Evolutionary conservation across 2,888 invertebrate genomes (phyloP).

Genomic region (Shargacucullia verbasci): DNA sequence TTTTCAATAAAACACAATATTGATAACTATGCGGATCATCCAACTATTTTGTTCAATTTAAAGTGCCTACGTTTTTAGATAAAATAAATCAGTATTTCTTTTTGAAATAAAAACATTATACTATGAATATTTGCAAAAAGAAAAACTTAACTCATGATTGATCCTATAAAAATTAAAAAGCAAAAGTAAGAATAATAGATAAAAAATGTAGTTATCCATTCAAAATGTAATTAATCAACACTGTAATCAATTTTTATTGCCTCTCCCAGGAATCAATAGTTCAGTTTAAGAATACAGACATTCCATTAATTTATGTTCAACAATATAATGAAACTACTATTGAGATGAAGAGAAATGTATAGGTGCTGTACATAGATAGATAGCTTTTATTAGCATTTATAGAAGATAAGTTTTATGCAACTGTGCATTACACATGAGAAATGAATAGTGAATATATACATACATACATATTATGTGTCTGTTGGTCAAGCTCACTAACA

Average conservation of each 20-base stretch:
- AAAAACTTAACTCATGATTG: neutral
- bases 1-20: no score
- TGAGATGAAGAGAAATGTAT: conserved; percentile 41
- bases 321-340: conserved; percentile 13
- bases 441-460: no score
- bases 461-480: no score
- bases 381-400: conserved; percentile 26
- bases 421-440: no score
- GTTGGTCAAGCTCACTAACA: no score
- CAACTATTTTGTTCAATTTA: no score
- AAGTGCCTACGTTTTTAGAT: no score
- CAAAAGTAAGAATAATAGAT: neutral
- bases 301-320: conserved; percentile 23
- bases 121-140: neutral
- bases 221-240: conserved; percentile 13
- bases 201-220: conserved; percentile 3
- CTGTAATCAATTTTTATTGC: conserved; percentile 22
- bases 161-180: neutral
- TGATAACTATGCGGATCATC: no score
- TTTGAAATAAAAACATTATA: no score
- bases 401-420: conserved; percentile 2
- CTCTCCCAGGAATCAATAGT: conserved; percentile 10
- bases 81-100: no score
- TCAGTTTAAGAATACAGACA: conserved; percentile 8
- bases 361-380: conserved; percentile 2